Percentiles rank a stretch among this genome's conserved stretches.
Evolutionary conservation across 2,888 invertebrate species (phyloP).

Genomic region (Oligia latruncula): DNA sequence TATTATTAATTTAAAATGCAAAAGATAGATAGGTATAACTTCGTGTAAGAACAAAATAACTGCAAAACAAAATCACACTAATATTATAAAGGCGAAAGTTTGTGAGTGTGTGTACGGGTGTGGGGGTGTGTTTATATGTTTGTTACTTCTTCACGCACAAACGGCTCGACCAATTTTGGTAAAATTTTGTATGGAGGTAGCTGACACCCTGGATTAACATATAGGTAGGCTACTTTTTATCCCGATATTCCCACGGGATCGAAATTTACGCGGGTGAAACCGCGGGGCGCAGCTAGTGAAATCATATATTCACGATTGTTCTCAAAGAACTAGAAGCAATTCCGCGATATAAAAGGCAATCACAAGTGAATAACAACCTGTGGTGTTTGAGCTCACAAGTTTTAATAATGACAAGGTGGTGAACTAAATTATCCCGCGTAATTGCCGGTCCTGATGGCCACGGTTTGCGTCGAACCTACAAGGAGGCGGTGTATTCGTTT

Average conservation of each 20-base stretch:
- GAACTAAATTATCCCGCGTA: slow-evolving; percentile 63
- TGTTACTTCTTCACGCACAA: too few relatives aligned
- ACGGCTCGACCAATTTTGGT: too few relatives aligned
- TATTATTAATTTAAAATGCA: slow-evolving; percentile 27
- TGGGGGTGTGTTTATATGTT: too few relatives aligned
- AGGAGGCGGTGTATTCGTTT: slow-evolving; percentile 74
- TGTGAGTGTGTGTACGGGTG: too few relatives aligned
- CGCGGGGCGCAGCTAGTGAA: not conserved
- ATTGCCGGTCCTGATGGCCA: slow-evolving; percentile 60
- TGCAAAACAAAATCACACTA: slow-evolving; percentile 15
- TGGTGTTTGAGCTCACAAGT: slow-evolving; percentile 38
- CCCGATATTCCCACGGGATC: too few relatives aligned
- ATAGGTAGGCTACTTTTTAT: too few relatives aligned
- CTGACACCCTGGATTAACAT: too few relatives aligned
- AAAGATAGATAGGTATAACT: slow-evolving; percentile 5
- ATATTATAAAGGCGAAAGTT: too few relatives aligned
- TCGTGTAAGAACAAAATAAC: not conserved
- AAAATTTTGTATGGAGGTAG: too few relatives aligned
- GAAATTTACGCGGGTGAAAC: too few relatives aligned
- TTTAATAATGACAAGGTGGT: slow-evolving; percentile 59
- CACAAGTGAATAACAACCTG: slow-evolving; percentile 22
- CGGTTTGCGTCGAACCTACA: slow-evolving; percentile 63
- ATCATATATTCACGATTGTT: slow-evolving; percentile 20
- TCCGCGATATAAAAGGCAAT: slow-evolving; percentile 42
- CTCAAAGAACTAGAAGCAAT: slow-evolving; percentile 24